Evolutionary conservation across 1,140 invertebrate genomes (phyloP).

Genomic region (Melanaphis sacchari): DNA sequence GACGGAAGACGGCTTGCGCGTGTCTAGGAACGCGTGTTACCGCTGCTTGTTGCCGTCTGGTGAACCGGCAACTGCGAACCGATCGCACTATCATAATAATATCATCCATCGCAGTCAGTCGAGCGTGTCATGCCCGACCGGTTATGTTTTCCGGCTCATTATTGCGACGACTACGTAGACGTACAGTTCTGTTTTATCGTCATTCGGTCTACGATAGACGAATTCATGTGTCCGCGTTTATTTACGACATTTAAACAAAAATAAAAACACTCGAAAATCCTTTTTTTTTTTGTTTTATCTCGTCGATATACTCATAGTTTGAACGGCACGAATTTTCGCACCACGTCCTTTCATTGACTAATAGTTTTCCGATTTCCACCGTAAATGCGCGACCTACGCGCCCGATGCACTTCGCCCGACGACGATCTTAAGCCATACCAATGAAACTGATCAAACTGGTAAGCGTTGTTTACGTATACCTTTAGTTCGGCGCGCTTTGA

Average conservation of each 20-base stretch:
- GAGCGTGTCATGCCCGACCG: slow-evolving; percentile 27
- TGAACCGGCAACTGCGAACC: not conserved
- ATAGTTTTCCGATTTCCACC: not conserved
- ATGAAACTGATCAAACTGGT: slow-evolving; percentile 53
- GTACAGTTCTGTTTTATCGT: not conserved
- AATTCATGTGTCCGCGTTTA: not conserved
- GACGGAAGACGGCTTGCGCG: not conserved
- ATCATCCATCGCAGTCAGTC: slow-evolving; percentile 24
- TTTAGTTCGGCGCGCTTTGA: not conserved
- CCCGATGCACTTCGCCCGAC: not conserved
- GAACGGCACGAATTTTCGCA: not conserved
- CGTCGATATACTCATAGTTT: not conserved
- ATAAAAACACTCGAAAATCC: not conserved
- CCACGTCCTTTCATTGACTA: not conserved
- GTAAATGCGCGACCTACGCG: not conserved
- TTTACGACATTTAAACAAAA: not conserved
- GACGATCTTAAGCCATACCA: not conserved
- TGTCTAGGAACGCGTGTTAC: not conserved
- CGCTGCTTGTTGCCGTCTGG: not conserved
- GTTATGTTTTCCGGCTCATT: not conserved
- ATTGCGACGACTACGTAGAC: not conserved
- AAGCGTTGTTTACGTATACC: not conserved
- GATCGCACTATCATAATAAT: not conserved
- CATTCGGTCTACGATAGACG: not conserved
- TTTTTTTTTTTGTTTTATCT: not conserved